These are phyloP conservation scores for Monoplex corrugatus DNA, from an alignment of 2,888 invertebrate genomes.

Conservation along the genomic window DNA sequence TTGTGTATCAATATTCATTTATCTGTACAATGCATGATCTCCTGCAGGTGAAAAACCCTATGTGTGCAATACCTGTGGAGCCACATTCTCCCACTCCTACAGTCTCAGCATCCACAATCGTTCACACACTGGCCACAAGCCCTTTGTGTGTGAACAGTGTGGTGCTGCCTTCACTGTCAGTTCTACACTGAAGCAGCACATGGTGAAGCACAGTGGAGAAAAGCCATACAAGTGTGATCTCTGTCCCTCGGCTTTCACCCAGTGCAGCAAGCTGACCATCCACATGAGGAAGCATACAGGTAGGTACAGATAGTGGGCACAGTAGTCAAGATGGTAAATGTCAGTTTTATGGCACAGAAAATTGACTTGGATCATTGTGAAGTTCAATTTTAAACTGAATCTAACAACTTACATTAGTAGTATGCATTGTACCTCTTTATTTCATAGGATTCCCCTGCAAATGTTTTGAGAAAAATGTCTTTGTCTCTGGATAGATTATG, in stretches of 20 bases:
- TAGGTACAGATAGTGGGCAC: too few relatives aligned
- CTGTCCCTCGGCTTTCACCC: conserved; percentile 50
- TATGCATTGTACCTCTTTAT: too few relatives aligned
- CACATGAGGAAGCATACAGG: conserved; percentile 48
- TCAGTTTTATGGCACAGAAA: too few relatives aligned
- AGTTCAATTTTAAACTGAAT: too few relatives aligned
- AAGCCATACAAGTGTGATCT: conserved; percentile 52
- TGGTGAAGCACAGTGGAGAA: conserved; percentile 51
- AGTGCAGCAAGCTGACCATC: conserved; percentile 50
- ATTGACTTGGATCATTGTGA: too few relatives aligned
- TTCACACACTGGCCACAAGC: conserved; percentile 53
- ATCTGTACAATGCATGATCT: neutral
- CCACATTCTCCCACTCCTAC: neutral
- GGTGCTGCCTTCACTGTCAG: conserved; percentile 44
- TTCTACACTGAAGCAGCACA: conserved; percentile 52
- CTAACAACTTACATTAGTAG: too few relatives aligned
- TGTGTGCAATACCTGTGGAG: conserved; percentile 35
- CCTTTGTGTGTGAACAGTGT: conserved; percentile 52
- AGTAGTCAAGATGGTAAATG: too few relatives aligned
- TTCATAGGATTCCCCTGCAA: too few relatives aligned
- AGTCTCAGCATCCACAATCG: conserved; percentile 49
- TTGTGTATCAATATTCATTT: neutral
- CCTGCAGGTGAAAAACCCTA: conserved; percentile 35
- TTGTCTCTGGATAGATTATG: too few relatives aligned
- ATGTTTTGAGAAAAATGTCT: too few relatives aligned